Percentiles rank a stretch among this genome's conserved stretches.
These are phyloP conservation scores for Phanerotoma sp. DNA, from an alignment of 2,888 invertebrate genomes.

Conservation along the genomic window DNA sequence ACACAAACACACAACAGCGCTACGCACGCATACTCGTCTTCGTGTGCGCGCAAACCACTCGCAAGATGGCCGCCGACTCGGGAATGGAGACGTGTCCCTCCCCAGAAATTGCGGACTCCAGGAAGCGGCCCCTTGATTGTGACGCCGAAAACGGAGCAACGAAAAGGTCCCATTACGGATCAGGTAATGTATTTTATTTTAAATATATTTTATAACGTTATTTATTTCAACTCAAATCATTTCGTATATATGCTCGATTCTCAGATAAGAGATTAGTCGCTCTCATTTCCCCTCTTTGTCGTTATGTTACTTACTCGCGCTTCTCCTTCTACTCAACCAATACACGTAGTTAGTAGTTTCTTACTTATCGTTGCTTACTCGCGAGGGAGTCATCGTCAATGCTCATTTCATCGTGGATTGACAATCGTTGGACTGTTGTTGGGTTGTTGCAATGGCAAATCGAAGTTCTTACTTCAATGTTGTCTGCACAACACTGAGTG, in stretches of 20 bases:
- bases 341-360: no score
- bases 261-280: conserved; percentile 10
- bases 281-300: neutral
- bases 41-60: conserved; percentile 40
- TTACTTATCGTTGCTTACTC: neutral
- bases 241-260: neutral
- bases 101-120: conserved; percentile 88
- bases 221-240: neutral
- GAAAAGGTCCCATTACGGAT: conserved; percentile 88
- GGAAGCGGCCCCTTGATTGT: conserved; percentile 85
- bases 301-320: neutral
- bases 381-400: conserved; percentile 6
- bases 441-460: neutral
- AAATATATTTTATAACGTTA: neutral
- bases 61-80: conserved; percentile 88
- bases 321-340: neutral
- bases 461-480: neutral
- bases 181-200: conserved; percentile 63
- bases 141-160: conserved; percentile 87
- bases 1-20: neutral
- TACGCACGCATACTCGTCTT: conserved; percentile 7
- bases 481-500: neutral
- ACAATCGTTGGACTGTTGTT: neutral
- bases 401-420: neutral
- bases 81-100: conserved; percentile 93